Percentiles rank a stretch among this genome's conserved stretches.
These are phyloP conservation scores for Tenthredo notha DNA, from an alignment of 2,888 invertebrate genomes.

Conservation along the genomic window DNA sequence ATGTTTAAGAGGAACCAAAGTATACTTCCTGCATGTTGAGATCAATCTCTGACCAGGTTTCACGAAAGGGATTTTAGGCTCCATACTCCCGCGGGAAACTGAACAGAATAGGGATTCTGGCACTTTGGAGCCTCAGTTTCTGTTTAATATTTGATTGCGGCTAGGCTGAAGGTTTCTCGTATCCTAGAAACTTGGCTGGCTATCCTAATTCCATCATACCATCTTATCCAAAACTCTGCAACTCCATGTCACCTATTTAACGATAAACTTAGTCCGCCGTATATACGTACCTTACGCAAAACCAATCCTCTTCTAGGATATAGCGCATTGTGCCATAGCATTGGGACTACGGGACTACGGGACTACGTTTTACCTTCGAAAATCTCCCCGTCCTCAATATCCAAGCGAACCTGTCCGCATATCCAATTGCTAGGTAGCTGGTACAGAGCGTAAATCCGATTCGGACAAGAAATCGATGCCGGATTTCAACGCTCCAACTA, in stretches of 20 bases:
- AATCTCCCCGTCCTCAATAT: not conserved
- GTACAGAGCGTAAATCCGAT: slow-evolving; percentile 40
- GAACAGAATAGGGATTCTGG: slow-evolving; percentile 65
- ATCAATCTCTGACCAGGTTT: not conserved
- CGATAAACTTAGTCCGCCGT: not conserved
- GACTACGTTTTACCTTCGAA: not conserved
- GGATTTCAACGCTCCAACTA: slow-evolving; percentile 36
- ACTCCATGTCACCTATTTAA: not conserved
- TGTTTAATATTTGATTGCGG: slow-evolving; percentile 71
- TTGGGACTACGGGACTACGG: not conserved
- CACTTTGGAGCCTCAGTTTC: slow-evolving; percentile 72
- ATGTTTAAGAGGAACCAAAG: not conserved
- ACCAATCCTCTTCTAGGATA: not conserved
- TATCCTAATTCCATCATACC: slow-evolving; percentile 6
- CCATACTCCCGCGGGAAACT: slow-evolving; percentile 55
- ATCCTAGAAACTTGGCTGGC: not conserved
- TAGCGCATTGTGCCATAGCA: not conserved
- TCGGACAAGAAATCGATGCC: slow-evolving; percentile 46
- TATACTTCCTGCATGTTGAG: not conserved
- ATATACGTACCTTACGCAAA: not conserved
- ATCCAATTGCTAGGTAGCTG: slow-evolving; percentile 15
- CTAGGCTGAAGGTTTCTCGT: slow-evolving; percentile 52
- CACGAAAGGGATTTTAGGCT: slow-evolving; percentile 44
- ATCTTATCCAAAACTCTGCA: slow-evolving; percentile 10
- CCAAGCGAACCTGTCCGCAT: slow-evolving; percentile 16